A percentile compares a stretch with the other conserved stretches of the same genome.
These are phyloP conservation scores for Gallinago jamesoni DNA, from an alignment of 2,113 vertebrate genomes.

Conservation along the genomic window DNA sequence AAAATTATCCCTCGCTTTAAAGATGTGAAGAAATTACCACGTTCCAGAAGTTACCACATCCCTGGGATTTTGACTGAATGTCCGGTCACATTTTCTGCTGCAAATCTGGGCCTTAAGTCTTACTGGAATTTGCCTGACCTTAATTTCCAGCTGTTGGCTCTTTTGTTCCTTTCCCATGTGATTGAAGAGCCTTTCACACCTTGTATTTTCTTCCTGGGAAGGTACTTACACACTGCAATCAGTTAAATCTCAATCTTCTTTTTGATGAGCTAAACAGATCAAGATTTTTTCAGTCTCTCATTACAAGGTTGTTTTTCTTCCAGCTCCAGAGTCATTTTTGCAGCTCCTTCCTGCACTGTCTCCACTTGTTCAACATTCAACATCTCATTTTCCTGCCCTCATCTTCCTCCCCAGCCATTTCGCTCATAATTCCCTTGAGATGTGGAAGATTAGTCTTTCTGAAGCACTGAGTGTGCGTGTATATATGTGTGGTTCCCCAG, in stretches of 20 bases:
- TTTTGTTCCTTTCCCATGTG: slow-evolving; percentile 39
- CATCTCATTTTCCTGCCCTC: background rate
- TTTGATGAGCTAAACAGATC: slow-evolving; percentile 60
- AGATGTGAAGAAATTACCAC: slow-evolving; percentile 9
- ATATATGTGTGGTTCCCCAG: background rate
- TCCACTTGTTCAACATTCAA: background rate
- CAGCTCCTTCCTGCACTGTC: background rate
- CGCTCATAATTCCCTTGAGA: background rate
- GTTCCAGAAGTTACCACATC: slow-evolving; percentile 40
- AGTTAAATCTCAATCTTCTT: slow-evolving; percentile 50
- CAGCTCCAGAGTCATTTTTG: background rate
- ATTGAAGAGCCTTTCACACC: slow-evolving; percentile 47
- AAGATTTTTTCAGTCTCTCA: slow-evolving; percentile 23
- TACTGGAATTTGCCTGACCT: slow-evolving; percentile 38
- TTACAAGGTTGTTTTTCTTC: slow-evolving; percentile 1
- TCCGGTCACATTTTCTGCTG: slow-evolving; percentile 40
- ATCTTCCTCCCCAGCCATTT: background rate
- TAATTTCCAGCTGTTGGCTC: slow-evolving; percentile 57
- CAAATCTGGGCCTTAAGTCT: background rate
- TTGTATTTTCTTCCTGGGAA: slow-evolving; percentile 51
- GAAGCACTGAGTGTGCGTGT: background rate
- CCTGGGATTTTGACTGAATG: slow-evolving; percentile 21
- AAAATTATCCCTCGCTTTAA: slow-evolving; percentile 16
- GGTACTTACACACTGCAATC: slow-evolving; percentile 36
- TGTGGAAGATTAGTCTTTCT: background rate